Percentiles rank a stretch among this genome's conserved stretches.
phyloP scores from a whole-genome alignment of 2,113 vertebrate genomes.

The Bothrops jararaca region DNA sequence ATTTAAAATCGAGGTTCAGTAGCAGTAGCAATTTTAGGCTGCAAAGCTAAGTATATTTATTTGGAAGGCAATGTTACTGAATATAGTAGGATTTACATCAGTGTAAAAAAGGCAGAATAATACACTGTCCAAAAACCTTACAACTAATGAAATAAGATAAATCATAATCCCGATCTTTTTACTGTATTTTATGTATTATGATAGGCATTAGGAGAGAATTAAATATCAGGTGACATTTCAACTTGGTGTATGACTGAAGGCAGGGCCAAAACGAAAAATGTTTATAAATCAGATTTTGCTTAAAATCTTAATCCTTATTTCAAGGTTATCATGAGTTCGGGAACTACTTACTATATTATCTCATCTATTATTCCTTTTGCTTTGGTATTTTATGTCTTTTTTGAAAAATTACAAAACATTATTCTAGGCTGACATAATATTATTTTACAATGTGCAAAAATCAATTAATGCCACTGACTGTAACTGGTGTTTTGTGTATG shows the following conservation, averaged over 20 bases:
- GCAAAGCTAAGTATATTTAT: not conserved
- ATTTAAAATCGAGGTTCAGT: not conserved
- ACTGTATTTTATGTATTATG: not conserved
- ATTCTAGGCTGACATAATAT: not conserved
- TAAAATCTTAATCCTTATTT: conserved; percentile 11
- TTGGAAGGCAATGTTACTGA: not conserved
- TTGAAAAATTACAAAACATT: conserved; percentile 14
- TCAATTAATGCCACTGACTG: conserved; percentile 6
- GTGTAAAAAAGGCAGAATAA: not conserved
- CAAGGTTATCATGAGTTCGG: not conserved
- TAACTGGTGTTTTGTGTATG: not conserved
- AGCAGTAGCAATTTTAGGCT: not conserved
- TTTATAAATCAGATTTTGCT: conserved; percentile 3
- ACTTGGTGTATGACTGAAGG: not conserved
- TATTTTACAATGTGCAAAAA: not conserved
- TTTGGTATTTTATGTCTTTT: not conserved
- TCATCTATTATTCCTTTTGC: not conserved
- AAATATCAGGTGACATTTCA: not conserved
- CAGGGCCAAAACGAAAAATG: conserved; percentile 1
- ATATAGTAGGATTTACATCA: not conserved
- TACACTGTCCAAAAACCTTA: not conserved
- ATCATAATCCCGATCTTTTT: not conserved
- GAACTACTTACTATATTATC: conserved; percentile 2
- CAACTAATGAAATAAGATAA: not conserved
- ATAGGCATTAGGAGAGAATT: not conserved